Conservation (phyloP, 2,888 invertebrate species). For the Meiosimyza decipiens region DNA sequence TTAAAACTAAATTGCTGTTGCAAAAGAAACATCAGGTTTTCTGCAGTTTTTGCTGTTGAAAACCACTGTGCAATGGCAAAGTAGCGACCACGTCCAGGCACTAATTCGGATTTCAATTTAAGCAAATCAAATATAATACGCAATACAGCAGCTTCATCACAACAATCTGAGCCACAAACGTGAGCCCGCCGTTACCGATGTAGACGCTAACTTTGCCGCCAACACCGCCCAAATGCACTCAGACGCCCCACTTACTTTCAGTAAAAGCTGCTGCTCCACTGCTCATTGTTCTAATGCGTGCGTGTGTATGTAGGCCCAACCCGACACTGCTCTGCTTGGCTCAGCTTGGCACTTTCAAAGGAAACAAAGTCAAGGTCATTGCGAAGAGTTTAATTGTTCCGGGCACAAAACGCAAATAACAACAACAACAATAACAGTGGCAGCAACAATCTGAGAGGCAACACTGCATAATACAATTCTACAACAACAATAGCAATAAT, state of each 20-base stretch:
- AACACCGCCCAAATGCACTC: conserved; percentile 1
- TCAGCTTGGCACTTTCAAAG: conserved; percentile 43
- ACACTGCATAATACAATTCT: conserved; percentile 8
- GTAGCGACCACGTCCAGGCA: no score
- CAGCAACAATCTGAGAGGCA: conserved; percentile 8
- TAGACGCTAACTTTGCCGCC: not conserved
- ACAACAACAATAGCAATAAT: conserved; percentile 2
- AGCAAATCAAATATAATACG: no score
- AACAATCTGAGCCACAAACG: no score
- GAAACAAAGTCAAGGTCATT: conserved; percentile 67
- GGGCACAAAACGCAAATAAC: conserved; percentile 39
- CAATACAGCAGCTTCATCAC: no score
- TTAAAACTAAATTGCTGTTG: no score
- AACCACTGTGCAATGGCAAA: no score
- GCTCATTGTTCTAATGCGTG: no score
- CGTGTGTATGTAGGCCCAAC: conserved; percentile 1
- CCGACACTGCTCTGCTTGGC: no score
- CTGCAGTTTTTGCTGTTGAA: no score
- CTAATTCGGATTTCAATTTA: no score
- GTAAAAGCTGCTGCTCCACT: not conserved
- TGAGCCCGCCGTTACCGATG: not conserved
- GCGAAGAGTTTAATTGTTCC: conserved; percentile 67
- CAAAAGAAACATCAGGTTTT: no score
- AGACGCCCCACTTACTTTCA: conserved; percentile 27
- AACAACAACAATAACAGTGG: conserved; percentile 26